Evolutionary conservation across 64 coral and sea anemone species (phyloP).

Genomic region (Cladopsammia gracilis): DNA sequence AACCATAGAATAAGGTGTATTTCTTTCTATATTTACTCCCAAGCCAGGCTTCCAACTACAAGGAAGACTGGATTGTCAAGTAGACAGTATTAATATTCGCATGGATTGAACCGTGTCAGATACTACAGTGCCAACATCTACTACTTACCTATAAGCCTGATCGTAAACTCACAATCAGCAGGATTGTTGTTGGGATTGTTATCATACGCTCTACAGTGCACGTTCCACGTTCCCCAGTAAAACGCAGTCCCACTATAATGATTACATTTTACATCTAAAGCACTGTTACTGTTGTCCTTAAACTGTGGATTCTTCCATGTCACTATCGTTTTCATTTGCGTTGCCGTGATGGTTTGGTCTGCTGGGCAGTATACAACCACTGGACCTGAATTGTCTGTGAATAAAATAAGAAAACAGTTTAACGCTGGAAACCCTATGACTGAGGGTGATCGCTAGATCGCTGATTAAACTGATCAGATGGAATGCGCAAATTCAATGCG

Average conservation of each 20-base stretch:
- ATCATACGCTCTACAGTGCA: slow-evolving; percentile 58
- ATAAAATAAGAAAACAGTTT: neutral
- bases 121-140: neutral
- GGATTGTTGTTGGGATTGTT: slow-evolving; percentile 63
- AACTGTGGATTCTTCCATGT: slow-evolving; percentile 42
- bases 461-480: too few species aligned
- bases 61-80: too few species aligned
- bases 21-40: too few species aligned
- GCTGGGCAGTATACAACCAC: slow-evolving; percentile 58
- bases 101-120: too few species aligned
- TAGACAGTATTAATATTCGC: too few species aligned
- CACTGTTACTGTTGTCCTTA: slow-evolving; percentile 46
- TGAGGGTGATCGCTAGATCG: too few species aligned
- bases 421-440: too few species aligned
- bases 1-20: too few species aligned
- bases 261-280: slow-evolving; percentile 33
- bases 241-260: slow-evolving; percentile 42
- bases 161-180: slow-evolving; percentile 46
- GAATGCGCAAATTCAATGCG: too few species aligned
- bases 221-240: slow-evolving; percentile 79
- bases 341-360: slow-evolving; percentile 9
- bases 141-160: slow-evolving; percentile 46
- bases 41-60: too few species aligned
- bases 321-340: slow-evolving; percentile 18
- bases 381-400: slow-evolving; percentile 47